Evolutionary conservation across 2,888 invertebrate species (phyloP).

Genomic region (Tuta absoluta): DNA sequence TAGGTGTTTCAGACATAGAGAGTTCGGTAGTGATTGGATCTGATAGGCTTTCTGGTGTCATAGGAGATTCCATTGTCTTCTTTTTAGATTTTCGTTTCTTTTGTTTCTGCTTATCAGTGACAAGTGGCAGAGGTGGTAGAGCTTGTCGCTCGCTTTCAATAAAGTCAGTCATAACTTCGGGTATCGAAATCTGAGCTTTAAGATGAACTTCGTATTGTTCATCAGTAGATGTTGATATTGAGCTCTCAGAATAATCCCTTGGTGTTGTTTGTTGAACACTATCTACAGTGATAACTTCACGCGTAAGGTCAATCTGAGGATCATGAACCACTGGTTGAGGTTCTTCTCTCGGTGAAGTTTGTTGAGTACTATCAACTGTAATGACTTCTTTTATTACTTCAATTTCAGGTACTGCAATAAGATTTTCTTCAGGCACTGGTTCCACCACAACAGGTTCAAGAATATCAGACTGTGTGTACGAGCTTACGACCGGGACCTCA

Average conservation of each 20-base stretch:
- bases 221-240: constrained; percentile 75
- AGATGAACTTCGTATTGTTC: constrained; percentile 83
- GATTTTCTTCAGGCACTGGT: constrained; percentile 32
- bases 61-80: constrained; percentile 62
- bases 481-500: constrained; percentile 60
- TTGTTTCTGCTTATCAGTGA: constrained; percentile 64
- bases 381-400: constrained; percentile 39
- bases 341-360: constrained; percentile 46
- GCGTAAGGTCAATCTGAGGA: constrained; percentile 44
- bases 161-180: constrained; percentile 66
- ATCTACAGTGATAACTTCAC: constrained; percentile 50
- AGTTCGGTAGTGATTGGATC: constrained; percentile 76
- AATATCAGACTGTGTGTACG: constrained; percentile 71
- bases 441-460: constrained; percentile 45
- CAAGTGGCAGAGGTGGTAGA: constrained; percentile 53
- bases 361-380: constrained; percentile 52
- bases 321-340: constrained; percentile 28
- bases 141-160: constrained; percentile 65
- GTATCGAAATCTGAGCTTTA: constrained; percentile 80
- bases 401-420: constrained; percentile 9
- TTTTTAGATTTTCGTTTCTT: constrained; percentile 69
- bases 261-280: constrained; percentile 80
- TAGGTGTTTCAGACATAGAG: constrained; percentile 70
- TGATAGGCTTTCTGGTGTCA: constrained; percentile 74
- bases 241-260: constrained; percentile 76